Base-by-base conservation (phyloP, 2,113 vertebrate genomes). In the Ciconia stormi region DNA sequence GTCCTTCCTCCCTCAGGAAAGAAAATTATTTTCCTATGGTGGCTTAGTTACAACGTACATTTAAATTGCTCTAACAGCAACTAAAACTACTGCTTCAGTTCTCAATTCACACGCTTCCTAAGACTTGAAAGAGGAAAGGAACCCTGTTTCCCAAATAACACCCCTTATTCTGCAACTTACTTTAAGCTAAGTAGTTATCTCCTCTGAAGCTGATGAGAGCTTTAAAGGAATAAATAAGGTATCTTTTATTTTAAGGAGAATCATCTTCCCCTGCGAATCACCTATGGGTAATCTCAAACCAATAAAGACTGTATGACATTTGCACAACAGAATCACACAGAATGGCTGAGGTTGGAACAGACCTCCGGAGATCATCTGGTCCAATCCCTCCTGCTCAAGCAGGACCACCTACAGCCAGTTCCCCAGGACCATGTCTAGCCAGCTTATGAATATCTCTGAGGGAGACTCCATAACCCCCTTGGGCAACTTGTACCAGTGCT, bases 381-480 rank as follows among this genome's bases (percentile, higher is more conserved):
- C 29, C 65, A 61, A 27, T n/a, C 15, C 3, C 2, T 59, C 27
- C 52, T 47, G 50, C 38, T 76, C 49, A 49, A 38, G 34, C 16
- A 83, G 27, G 21, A 46, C 10, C 47, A 71, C 3, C 13, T 58
- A 52, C 18, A 72, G 67, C 16, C 72, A 49, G 23, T 7, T 53
- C 29, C 34, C 27, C n/a, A 50, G 10, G 11, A 38, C 10, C 0
- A 0, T 8, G 11, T 16, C 52, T 34, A 82, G 29, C 22, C 19
- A 61, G 26, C 25, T 91, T 38, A 21, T 16, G 4, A 81, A 4
- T 26, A 63, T 12, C 47, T 13, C 52, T 5, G 3, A 46, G 18
- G 27, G 20, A 88, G 23, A 55, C 16, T 46, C 82, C 34, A 44
- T 3, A 44, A 58, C 12, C 65, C 59, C 17, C 58, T 52, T 50